These are phyloP conservation scores for Apostichopus japonicus DNA, from an alignment of 35 echinoderm and acorn worm genomes.

Conservation along the genomic window DNA sequence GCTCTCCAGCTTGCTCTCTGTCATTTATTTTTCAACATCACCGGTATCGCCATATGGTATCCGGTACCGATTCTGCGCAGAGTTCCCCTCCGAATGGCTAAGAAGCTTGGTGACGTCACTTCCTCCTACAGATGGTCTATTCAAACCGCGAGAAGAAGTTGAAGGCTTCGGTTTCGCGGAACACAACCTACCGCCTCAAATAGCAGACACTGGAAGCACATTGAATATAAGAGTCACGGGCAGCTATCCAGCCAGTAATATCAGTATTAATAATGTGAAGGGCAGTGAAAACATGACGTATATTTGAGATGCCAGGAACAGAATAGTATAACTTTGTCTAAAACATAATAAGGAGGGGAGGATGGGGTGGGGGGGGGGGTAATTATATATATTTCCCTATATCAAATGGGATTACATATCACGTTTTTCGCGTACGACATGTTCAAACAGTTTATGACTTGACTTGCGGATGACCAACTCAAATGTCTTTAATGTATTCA, in stretches of 20 bases:
- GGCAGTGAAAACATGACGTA: background rate
- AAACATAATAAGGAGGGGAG: too few relatives aligned
- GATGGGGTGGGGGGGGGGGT: too few relatives aligned
- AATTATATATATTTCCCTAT: too few relatives aligned
- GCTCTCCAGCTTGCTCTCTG: slow-evolving; percentile 77
- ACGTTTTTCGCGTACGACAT: too few relatives aligned
- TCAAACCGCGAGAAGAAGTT: background rate
- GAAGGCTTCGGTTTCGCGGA: background rate
- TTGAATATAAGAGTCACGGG: background rate
- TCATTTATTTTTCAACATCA: slow-evolving; percentile 91
- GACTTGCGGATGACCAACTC: too few relatives aligned
- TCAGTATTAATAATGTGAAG: background rate
- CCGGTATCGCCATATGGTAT: slow-evolving; percentile 83
- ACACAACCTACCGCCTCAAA: background rate
- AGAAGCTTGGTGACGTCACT: slow-evolving; percentile 75
- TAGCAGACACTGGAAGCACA: background rate
- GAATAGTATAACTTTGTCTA: too few relatives aligned
- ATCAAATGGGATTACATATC: too few relatives aligned
- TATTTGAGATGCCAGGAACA: background rate
- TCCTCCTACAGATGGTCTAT: slow-evolving; percentile 74
- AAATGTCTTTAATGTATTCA: too few relatives aligned
- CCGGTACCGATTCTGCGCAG: slow-evolving; percentile 79
- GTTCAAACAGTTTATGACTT: too few relatives aligned
- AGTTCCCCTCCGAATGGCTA: slow-evolving; percentile 69
- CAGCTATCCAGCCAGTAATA: background rate